Percentiles rank a stretch among this genome's conserved stretches.
Conservation (phyloP, 1,140 invertebrate species). For the Drosophila chauvacae region DNA sequence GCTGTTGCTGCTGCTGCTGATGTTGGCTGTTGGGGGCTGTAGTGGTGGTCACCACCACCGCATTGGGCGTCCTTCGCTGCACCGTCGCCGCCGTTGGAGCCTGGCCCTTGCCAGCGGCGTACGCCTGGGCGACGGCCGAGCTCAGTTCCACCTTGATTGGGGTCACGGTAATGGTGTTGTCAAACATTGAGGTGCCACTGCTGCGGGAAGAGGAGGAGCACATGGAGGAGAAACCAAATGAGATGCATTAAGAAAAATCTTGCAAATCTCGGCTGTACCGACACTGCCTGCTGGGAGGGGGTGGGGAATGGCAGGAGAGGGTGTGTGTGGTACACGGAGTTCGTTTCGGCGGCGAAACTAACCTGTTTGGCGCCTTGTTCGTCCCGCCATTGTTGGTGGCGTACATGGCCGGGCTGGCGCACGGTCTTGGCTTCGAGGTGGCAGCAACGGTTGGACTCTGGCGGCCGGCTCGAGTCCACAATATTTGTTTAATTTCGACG, state of each 20-base stretch:
- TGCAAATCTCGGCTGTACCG: constrained; percentile 51
- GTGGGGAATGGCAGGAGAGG: constrained; percentile 6
- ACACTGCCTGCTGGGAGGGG: constrained; percentile 13
- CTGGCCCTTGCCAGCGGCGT: constrained; percentile 19
- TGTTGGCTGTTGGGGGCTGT: constrained; percentile 27
- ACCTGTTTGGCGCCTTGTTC: constrained; percentile 80
- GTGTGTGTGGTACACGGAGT: constrained; percentile 8
- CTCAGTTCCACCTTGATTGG: constrained; percentile 70
- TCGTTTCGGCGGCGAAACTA: constrained; percentile 20
- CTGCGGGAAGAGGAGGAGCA: constrained; percentile 8
- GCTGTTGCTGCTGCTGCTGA: constrained; percentile 33
- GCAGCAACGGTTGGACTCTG: constrained; percentile 28
- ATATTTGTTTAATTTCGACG: constrained; percentile 49
- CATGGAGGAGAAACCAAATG: constrained; percentile 1
- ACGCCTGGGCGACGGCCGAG: constrained; percentile 28
- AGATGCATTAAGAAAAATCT: constrained; percentile 21
- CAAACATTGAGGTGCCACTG: constrained; percentile 68
- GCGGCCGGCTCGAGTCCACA: constrained; percentile 10
- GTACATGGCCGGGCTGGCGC: constrained; percentile 66
- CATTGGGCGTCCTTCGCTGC: constrained; percentile 42
- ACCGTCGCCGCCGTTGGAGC: constrained; percentile 6
- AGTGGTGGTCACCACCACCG: constrained; percentile 45
- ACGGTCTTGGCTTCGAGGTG: constrained; percentile 22
- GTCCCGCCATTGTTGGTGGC: constrained; percentile 72
- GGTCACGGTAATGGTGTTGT: constrained; percentile 75